A percentile compares a stretch with the other conserved stretches of the same genome.
phyloP scores from a whole-genome alignment of 1,140 invertebrate species.

The Agrypnia vestita region DNA sequence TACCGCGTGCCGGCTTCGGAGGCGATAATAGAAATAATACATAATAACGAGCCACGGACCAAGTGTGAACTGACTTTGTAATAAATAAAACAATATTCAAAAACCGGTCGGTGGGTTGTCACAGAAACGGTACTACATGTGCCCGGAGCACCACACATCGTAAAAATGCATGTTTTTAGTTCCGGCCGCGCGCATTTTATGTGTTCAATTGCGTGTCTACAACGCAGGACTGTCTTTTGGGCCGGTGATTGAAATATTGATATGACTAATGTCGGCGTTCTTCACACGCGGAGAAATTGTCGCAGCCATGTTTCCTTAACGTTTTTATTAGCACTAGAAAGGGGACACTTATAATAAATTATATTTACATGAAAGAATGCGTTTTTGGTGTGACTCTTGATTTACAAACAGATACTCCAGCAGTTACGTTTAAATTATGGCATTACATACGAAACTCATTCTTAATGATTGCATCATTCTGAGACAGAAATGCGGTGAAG shows the following conservation, averaged over 20 bases:
- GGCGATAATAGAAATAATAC: conserved; percentile 42
- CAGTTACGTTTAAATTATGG: neutral
- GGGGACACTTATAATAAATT: neutral
- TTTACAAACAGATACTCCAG: conserved; percentile 5
- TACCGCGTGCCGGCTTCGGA: conserved; percentile 12
- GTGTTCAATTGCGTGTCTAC: conserved; percentile 34
- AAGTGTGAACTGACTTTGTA: conserved; percentile 34
- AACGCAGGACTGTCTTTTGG: neutral
- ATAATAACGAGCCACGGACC: conserved; percentile 35
- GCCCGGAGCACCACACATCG: conserved; percentile 17
- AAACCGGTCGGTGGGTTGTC: conserved; percentile 39
- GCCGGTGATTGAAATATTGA: conserved; percentile 5
- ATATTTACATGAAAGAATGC: conserved; percentile 26
- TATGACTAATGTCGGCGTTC: conserved; percentile 13
- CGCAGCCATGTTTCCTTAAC: conserved; percentile 12
- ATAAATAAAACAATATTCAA: conserved; percentile 44
- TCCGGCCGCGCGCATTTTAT: conserved; percentile 42
- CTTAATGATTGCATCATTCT: neutral
- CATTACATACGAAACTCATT: conserved; percentile 12
- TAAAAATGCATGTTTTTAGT: conserved; percentile 44
- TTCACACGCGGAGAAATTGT: conserved; percentile 30
- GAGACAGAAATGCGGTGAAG: neutral
- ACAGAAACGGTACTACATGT: conserved; percentile 23
- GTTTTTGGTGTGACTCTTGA: conserved; percentile 27
- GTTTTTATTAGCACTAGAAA: conserved; percentile 31